These are phyloP conservation scores for Tenualosa ilisha DNA, from an alignment of 2,797 vertebrate species.

Conservation along the genomic window DNA sequence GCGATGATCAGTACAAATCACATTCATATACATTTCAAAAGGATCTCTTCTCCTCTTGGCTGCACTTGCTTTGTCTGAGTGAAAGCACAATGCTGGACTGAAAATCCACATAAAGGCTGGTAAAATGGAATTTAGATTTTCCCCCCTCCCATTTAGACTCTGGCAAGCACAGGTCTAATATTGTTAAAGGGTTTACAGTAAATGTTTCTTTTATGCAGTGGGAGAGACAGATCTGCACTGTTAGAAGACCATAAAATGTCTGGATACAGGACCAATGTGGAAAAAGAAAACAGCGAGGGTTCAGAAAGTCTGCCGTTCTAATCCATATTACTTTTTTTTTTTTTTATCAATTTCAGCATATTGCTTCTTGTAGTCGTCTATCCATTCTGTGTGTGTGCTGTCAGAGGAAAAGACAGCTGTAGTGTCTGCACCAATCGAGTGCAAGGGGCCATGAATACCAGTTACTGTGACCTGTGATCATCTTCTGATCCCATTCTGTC, in stretches of 20 bases:
- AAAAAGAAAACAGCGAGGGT: background rate
- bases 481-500: too few relatives aligned
- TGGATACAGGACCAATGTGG: background rate
- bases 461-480: too few relatives aligned
- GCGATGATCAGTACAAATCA: constrained; percentile 49
- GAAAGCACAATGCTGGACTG: background rate
- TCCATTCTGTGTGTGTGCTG: background rate
- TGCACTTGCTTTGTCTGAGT: background rate
- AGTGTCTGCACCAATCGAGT: too few relatives aligned
- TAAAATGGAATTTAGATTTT: background rate
- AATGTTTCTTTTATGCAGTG: background rate
- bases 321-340: background rate
- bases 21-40: constrained; percentile 39
- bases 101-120: background rate
- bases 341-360: background rate
- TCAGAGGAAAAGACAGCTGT: background rate
- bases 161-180: constrained; percentile 3
- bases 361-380: background rate
- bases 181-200: background rate
- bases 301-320: background rate
- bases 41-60: background rate
- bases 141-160: background rate
- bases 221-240: background rate
- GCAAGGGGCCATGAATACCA: too few relatives aligned
- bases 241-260: background rate